Conservation (phyloP, 37 sponge, comb jelly and placozoan genomes). For the Axinella damicornis region DNA sequence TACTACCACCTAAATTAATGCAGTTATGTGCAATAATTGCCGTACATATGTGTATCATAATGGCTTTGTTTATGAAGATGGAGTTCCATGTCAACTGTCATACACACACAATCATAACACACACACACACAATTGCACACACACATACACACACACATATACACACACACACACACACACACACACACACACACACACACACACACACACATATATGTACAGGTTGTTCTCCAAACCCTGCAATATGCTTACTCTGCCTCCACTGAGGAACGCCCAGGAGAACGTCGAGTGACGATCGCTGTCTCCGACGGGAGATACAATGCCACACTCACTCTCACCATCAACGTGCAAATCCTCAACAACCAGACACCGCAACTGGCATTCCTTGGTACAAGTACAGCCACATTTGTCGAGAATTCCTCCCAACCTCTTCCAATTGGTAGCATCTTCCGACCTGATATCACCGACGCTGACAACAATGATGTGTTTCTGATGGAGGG, state of each 20-base stretch:
- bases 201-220: background rate
- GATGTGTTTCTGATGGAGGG: slow-evolving; percentile 25
- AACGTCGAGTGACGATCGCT: slow-evolving; percentile 32
- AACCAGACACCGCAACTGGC: slow-evolving; percentile 57
- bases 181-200: too few species aligned
- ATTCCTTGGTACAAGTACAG: slow-evolving; percentile 23
- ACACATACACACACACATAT: too few species aligned
- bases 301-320: slow-evolving; percentile 30
- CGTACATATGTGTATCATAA: too few species aligned
- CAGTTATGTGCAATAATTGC: too few species aligned
- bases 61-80: too few species aligned
- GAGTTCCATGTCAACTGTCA: too few species aligned
- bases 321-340: background rate
- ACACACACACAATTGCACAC: too few species aligned
- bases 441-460: slow-evolving; percentile 18
- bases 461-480: slow-evolving; percentile 57
- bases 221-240: slow-evolving; percentile 28
- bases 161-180: too few species aligned
- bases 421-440: slow-evolving; percentile 7
- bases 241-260: slow-evolving; percentile 32
- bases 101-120: too few species aligned
- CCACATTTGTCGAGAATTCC: slow-evolving; percentile 42
- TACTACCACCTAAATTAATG: too few species aligned
- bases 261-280: slow-evolving; percentile 45
- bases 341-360: slow-evolving; percentile 53